These are phyloP conservation scores for Rhingia rostrata DNA, from an alignment of 2,888 invertebrate genomes.

Conservation along the genomic window DNA sequence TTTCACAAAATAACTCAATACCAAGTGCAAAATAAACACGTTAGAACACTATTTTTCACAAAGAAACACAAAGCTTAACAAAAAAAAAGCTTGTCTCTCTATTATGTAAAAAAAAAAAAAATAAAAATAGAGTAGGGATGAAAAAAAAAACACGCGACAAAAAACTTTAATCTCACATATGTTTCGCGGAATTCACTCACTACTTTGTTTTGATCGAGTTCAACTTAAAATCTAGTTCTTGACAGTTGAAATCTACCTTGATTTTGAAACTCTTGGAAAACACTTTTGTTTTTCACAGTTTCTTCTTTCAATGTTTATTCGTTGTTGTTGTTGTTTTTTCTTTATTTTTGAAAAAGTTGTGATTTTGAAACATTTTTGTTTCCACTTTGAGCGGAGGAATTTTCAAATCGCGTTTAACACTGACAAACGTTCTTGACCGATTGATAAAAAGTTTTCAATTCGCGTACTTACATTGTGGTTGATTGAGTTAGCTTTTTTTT, in stretches of 20 bases:
- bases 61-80: conserved; percentile 24
- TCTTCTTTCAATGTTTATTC: conserved; percentile 71
- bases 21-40: conserved; percentile 6
- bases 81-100: not conserved
- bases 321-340: conserved; percentile 19
- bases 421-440: conserved; percentile 82
- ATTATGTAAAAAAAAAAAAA: conserved; percentile 46
- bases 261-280: conserved; percentile 53
- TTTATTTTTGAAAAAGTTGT: conserved; percentile 21
- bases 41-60: not conserved
- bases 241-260: conserved; percentile 19
- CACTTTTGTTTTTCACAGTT: conserved; percentile 73
- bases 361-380: conserved; percentile 32
- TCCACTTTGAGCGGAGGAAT: conserved; percentile 65
- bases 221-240: conserved; percentile 3
- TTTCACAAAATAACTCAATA: conserved; percentile 48
- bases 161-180: conserved; percentile 57
- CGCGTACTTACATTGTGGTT: conserved; percentile 75
- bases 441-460: conserved; percentile 81
- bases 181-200: not conserved
- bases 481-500: conserved; percentile 74
- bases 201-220: conserved; percentile 1
- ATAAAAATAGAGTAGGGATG: conserved; percentile 3
- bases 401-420: conserved; percentile 77
- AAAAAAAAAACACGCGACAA: conserved; percentile 57